These are phyloP conservation scores for Caranx melampygus DNA, from an alignment of 2,113 vertebrate species.

Conservation along the genomic window DNA sequence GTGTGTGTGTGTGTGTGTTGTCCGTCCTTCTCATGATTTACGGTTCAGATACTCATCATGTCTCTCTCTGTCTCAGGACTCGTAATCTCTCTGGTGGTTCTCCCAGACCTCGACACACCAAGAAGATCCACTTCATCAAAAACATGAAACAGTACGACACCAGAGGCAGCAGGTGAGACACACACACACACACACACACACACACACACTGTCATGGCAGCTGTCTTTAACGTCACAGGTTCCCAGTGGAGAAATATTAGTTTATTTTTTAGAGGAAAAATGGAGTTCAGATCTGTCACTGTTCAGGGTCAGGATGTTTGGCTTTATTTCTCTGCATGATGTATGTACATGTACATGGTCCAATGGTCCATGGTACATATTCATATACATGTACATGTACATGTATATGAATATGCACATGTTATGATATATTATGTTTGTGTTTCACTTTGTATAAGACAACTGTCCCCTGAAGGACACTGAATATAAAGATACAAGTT, in stretches of 20 bases:
- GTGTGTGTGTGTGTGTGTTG: no score
- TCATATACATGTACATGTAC: no score
- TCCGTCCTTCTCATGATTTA: no score
- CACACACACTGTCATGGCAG: background rate
- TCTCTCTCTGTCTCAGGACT: constrained; percentile 76
- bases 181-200: constrained; percentile 9
- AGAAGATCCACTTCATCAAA: constrained; percentile 98
- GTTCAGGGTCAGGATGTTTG: no score
- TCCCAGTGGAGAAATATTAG: background rate
- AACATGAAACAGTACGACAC: constrained; percentile 99
- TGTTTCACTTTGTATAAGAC: background rate
- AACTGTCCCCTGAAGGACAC: background rate
- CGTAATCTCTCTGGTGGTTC: constrained; percentile 90
- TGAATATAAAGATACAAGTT: background rate
- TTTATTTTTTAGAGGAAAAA: background rate
- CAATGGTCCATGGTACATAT: no score
- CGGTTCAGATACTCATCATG: no score
- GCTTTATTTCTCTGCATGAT: no score
- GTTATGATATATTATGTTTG: background rate
- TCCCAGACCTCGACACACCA: constrained; percentile 88
- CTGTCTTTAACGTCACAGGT: background rate
- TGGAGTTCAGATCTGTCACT: background rate
- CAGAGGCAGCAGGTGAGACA: constrained; percentile 91
- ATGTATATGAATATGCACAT: no score
- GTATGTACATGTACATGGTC: no score